Evolutionary conservation across 2,797 vertebrate genomes (phyloP), one percentile per base, ranked within the genome.

Genomic region (Sciurus carolinensis): DNA sequence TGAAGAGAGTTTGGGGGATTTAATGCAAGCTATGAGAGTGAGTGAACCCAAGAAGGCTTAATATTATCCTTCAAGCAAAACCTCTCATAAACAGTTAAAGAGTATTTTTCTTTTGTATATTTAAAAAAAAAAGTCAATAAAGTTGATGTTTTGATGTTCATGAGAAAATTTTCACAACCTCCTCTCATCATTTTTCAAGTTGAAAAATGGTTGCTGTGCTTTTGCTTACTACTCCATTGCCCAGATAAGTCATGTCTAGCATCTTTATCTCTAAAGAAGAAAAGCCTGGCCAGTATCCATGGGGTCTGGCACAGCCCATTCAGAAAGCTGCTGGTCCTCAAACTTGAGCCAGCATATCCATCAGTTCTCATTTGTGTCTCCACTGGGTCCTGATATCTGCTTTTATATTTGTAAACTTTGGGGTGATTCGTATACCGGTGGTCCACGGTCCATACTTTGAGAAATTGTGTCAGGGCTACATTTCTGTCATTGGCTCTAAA

Each of bases 61-160:
- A 67, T 54, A 13, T 75, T 71, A 36, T 50, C 47, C 33, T 94
- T 94, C 24, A 82, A 57, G 44, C 14, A 94, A 93, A 94, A 81
- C 17, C 4, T 71, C 17, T 47, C 30, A 42, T 62, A 76, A 91
- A 82, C 5, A 57, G 36, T 81, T 50, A 3, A 75, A 87, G 30
- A 57, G 2, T 83, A 28, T 80, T 71, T 39, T 24, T 50, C 87
- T 71, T 28, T 80, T 18, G 24, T 26, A 24, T 26, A 62, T 88
- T 17, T 36, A 36, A 36, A 81, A 77, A 86, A 66, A 76, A 22
- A 33, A 87, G 4, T 6, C 22, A 81, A 76, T 47, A 87, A 84
- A 94, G 20, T 81, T 20, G 26, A 79, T 28, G 77, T 95, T 90
- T 67, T 82, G 59, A 44, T 82, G 18, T 73, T 87, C 15, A 13